Percentiles rank a stretch among this genome's conserved stretches.
Conservation (phyloP, 2,888 invertebrate genomes). For the Bellardia bayeri region DNA sequence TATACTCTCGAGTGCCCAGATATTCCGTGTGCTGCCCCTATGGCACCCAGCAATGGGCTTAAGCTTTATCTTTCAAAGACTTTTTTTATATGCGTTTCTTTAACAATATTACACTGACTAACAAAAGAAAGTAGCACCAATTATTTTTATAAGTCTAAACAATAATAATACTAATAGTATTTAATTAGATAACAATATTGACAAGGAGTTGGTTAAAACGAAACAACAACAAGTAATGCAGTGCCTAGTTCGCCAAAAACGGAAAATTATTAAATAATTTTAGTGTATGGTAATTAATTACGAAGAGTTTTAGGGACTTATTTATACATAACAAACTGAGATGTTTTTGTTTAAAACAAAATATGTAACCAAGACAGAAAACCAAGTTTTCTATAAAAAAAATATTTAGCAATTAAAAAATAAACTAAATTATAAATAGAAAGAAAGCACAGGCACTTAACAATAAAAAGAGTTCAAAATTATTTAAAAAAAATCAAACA, state of each 20-base stretch:
- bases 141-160: slow-evolving; percentile 44
- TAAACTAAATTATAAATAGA: background rate
- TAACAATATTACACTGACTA: slow-evolving; percentile 7
- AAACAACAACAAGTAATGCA: slow-evolving; percentile 63
- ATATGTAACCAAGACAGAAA: slow-evolving; percentile 36
- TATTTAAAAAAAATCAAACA: slow-evolving; percentile 8
- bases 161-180: background rate
- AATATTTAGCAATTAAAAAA: slow-evolving; percentile 18
- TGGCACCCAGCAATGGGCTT: slow-evolving; percentile 81
- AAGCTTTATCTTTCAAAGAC: slow-evolving; percentile 46
- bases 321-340: slow-evolving; percentile 11
- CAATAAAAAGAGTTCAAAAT: slow-evolving; percentile 49
- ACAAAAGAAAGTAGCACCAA: slow-evolving; percentile 52
- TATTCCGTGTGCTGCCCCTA: slow-evolving; percentile 83
- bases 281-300: slow-evolving; percentile 19
- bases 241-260: slow-evolving; percentile 67
- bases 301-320: slow-evolving; percentile 64
- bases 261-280: slow-evolving; percentile 22
- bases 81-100: background rate
- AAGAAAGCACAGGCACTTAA: slow-evolving; percentile 70
- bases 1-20: slow-evolving; percentile 92
- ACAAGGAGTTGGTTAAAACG: slow-evolving; percentile 52
- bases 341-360: slow-evolving; percentile 51
- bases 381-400: slow-evolving; percentile 67
- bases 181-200: background rate